Evolutionary conservation across 64 coral and sea anemone species (phyloP).

Genomic region (Catalaphyllia jardinei): DNA sequence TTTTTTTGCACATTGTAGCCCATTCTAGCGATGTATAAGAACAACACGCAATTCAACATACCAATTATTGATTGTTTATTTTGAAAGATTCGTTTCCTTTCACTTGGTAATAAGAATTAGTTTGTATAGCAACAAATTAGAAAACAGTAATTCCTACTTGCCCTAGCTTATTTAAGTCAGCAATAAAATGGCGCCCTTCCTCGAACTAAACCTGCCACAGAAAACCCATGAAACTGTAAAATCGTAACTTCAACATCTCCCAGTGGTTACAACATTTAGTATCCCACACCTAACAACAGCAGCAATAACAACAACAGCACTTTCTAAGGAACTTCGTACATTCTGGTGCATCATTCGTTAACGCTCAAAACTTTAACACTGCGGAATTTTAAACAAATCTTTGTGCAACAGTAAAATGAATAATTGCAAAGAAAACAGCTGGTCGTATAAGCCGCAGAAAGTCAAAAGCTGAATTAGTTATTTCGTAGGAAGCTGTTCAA

Average conservation of each 20-base stretch:
- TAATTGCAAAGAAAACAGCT: too few relatives aligned
- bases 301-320: too few relatives aligned
- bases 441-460: too few relatives aligned
- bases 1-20: too few relatives aligned
- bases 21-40: neutral
- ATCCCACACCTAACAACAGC: neutral
- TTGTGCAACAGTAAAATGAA: too few relatives aligned
- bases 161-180: neutral
- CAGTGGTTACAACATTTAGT: neutral
- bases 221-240: neutral
- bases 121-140: neutral
- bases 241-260: neutral
- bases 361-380: too few relatives aligned
- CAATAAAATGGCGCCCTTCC: neutral
- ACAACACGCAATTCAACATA: neutral
- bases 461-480: too few relatives aligned
- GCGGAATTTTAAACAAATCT: too few relatives aligned
- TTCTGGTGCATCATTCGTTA: too few relatives aligned
- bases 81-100: slow-evolving; percentile 14
- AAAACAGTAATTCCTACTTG: neutral
- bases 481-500: too few relatives aligned
- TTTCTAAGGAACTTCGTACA: too few relatives aligned
- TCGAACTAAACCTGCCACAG: neutral
- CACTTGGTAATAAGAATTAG: slow-evolving; percentile 6
- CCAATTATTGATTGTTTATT: neutral